These are phyloP conservation scores for Drosophila acutilabella DNA, from an alignment of 2,888 invertebrate species.

Conservation along the genomic window DNA sequence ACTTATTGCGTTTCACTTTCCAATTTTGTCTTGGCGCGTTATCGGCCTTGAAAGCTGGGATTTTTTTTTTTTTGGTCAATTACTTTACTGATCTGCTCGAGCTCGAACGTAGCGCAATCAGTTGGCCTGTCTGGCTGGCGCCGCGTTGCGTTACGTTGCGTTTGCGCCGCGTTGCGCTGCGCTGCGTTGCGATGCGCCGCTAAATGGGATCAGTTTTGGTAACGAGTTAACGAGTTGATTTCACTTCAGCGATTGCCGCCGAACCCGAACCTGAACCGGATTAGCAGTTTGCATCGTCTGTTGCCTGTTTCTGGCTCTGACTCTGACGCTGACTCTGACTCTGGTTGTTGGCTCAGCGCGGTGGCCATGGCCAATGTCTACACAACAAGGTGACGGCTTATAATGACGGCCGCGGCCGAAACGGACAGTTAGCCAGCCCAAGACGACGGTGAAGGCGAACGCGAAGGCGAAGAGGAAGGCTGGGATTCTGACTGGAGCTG, in stretches of 20 bases:
- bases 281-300: constrained; percentile 60
- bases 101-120: constrained; percentile 46
- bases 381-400: constrained; percentile 82
- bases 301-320: constrained; percentile 20
- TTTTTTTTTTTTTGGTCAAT: too few relatives aligned
- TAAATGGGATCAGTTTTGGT: constrained; percentile 82
- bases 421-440: constrained; percentile 56
- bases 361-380: constrained; percentile 81
- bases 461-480: constrained; percentile 10
- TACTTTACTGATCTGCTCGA: neutral
- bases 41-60: too few relatives aligned
- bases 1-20: too few relatives aligned
- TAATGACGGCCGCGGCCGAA: constrained; percentile 75
- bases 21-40: too few relatives aligned
- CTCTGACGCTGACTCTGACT: constrained; percentile 26
- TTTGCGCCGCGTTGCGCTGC: constrained; percentile 67
- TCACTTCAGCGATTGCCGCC: constrained; percentile 83
- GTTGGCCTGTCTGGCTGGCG: constrained; percentile 53
- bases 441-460: constrained; percentile 6
- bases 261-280: constrained; percentile 63
- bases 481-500: neutral
- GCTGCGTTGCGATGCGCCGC: constrained; percentile 75
- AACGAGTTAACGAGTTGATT: constrained; percentile 84
- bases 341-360: constrained; percentile 30
- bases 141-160: constrained; percentile 54